Percentiles rank a stretch among this genome's conserved stretches.
Evolutionary conservation across 2,113 vertebrate species (phyloP).

Genomic region (Dipodomys stephensi): DNA sequence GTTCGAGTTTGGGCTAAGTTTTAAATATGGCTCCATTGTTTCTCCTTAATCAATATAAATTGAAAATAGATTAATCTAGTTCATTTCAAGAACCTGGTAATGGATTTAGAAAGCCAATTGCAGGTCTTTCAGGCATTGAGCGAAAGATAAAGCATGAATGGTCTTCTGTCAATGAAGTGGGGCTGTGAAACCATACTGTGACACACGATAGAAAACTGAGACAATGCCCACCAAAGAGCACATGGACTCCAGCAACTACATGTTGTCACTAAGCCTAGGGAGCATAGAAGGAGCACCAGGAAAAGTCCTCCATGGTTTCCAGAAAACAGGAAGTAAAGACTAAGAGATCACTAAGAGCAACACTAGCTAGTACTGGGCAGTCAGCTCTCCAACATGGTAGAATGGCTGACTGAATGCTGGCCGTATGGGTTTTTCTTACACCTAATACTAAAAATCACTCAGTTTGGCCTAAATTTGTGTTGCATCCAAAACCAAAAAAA

Average conservation of each 20-base stretch:
- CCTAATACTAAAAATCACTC: neutral
- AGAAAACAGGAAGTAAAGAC: neutral
- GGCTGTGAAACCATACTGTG: constrained; percentile 16
- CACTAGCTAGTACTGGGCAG: neutral
- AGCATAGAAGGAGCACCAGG: neutral
- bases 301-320: neutral
- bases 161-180: constrained; percentile 14
- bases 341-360: neutral
- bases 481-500: neutral
- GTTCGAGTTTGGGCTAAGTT: constrained; percentile 55
- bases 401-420: neutral
- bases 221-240: too few species aligned
- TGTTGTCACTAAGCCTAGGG: too few species aligned
- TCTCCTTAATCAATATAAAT: constrained; percentile 72
- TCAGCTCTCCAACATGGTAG: neutral
- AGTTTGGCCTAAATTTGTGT: neutral
- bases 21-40: constrained; percentile 71
- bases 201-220: neutral
- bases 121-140: constrained; percentile 51
- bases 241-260: neutral
- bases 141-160: constrained; percentile 40
- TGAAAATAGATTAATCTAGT: constrained; percentile 74
- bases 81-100: constrained; percentile 50
- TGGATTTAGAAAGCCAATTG: constrained; percentile 64
- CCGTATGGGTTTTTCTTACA: neutral